Evolutionary conservation across 1,140 invertebrate species (phyloP), one percentile per base, ranked within the genome.

Genomic region (Atta texana): DNA sequence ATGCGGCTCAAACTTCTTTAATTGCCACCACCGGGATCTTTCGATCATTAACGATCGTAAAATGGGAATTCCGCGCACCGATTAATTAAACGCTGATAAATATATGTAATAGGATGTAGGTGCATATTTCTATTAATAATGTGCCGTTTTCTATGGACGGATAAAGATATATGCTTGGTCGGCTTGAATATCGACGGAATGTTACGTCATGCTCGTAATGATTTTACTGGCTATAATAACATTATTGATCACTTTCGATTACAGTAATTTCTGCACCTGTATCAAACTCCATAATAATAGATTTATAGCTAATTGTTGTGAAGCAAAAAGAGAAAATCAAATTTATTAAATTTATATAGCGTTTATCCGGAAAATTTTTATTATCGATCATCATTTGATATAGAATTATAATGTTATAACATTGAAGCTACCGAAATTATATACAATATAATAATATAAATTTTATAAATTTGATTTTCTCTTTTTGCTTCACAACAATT

Each of bases 181-280:
- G 39, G 59, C 8, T 31, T 44, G 75, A 53, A 66, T 21, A 21
- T 78, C 24, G 75, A 6, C 31, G 31, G 31, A 55, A 64, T 24
- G 34, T 88, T 86, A 49, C 64, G 28, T 69, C 57, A 86, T 34
- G 53, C 55, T 53, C 16, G 18, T 78, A 31, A 76, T 76, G 55
- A 78, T 66, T 31, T 66, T 66, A 51, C 28, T 34, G 39, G 18
- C 12, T 49, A 21, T 24, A 5, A 75, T 31, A 53, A 66, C 18
- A 18, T 66, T 66, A 49, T 66, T 16, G 44, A 77, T 77, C 18
- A 77, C 44, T 64, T 66, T 64, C 44, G 12, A 78, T 49, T 78
- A 66, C 18, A 8, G 6, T 78, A 49, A 64, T 78, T 78, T 66
- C 44, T 31, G 10, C 6, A 53, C 31, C 21, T 34, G 28, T 14